Evolutionary conservation across 2,888 invertebrate genomes (phyloP), one percentile per base, ranked within the genome.

Genomic region (Drosophila niveifrons): DNA sequence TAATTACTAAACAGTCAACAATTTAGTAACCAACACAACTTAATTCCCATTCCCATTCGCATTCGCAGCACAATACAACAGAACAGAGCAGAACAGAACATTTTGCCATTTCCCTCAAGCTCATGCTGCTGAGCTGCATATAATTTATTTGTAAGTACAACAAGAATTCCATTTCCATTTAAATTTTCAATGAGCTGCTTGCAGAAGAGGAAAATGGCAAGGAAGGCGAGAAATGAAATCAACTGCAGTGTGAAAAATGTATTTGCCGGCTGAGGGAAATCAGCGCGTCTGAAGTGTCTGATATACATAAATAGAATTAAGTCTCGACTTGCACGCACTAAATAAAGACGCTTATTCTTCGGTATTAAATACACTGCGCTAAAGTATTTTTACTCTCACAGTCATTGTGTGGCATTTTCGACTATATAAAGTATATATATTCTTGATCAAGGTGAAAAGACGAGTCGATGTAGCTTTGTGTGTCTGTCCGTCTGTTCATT

Each of bases 161-260:
- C 57, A 55, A 39, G 41, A 71, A 47, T 58, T 68, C 51, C 44
- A 62, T 41, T 55, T 36, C 8, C 46, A 47, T 56, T 56, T 74
- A 57, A 67, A 68, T 68, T 57, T 58, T 65, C 57, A 61, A 67
- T 72, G 70, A 72, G 70, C 46, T 70, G 53, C 39, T 41, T n/a
- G 7, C 13, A 4, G 8, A 9, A 31, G 10, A 10, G n/a, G 13
- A 13, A 11, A 34, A 34, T 34, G 11, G 34, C 13, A 41, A 15
- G 28, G 17, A 58, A 41, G 1, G 44, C 15, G 9, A 41, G 13
- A 47, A 69, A 65, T 67, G 31, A 63, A 23, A 23, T 23, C 23
- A 23, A 67, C 46, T 53, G 59, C 34, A 50, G 34, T 43, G 52
- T 31, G 46, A 66, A 18, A 59, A 51, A 50, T 51, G 59, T 36